phyloP scores from a whole-genome alignment of 2,888 invertebrate genomes.

The Cephonodes hylas region DNA sequence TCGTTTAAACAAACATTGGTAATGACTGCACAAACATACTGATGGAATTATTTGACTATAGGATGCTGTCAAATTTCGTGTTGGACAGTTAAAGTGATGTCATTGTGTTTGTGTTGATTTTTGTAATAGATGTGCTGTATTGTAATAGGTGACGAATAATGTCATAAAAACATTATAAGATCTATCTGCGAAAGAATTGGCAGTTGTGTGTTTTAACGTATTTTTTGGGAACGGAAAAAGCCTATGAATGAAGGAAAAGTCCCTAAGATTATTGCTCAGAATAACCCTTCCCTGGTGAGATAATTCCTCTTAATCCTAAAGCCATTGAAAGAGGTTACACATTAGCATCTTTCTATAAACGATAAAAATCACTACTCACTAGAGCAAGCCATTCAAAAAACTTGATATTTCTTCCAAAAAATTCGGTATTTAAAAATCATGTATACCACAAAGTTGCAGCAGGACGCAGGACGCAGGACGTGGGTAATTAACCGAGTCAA shows the following conservation, averaged over 20 bases:
- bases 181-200: too few relatives aligned
- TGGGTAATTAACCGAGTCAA: conserved; percentile 26
- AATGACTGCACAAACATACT: neutral
- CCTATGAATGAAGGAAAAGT: too few relatives aligned
- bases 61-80: neutral
- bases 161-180: too few relatives aligned
- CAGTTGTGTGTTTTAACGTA: too few relatives aligned
- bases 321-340: too few relatives aligned
- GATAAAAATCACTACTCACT: neutral
- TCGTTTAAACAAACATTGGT: neutral
- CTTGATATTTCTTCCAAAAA: neutral
- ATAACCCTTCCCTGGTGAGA: too few relatives aligned
- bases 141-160: too few relatives aligned
- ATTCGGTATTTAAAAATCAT: neutral
- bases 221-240: too few relatives aligned
- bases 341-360: too few relatives aligned
- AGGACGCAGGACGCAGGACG: conserved; percentile 9
- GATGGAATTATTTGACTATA: neutral
- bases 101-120: neutral
- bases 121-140: too few relatives aligned
- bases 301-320: too few relatives aligned
- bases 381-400: neutral
- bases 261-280: too few relatives aligned
- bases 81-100: neutral
- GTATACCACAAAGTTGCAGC: neutral